Evolutionary conservation across 2,113 vertebrate genomes (phyloP).

Genomic region (Prunella fulvescens): DNA sequence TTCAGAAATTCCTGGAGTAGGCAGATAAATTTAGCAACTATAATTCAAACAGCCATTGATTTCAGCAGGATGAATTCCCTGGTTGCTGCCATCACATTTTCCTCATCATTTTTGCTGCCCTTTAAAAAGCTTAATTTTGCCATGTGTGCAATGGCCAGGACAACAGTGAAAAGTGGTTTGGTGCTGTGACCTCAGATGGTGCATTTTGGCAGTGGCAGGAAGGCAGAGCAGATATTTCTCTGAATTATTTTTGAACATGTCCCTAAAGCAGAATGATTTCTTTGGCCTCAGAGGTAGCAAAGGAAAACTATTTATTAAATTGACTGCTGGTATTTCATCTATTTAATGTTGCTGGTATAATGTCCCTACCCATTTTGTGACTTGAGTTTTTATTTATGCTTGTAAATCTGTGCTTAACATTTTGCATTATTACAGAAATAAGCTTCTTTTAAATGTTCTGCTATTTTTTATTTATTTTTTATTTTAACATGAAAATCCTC

Average conservation of each 20-base stretch:
- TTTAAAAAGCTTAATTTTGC: background rate
- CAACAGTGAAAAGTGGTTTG: background rate
- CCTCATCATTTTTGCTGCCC: background rate
- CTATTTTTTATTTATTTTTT: slow-evolving; percentile 31
- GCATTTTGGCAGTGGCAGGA: background rate
- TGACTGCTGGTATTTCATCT: background rate
- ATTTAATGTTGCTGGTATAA: background rate
- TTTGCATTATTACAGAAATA: slow-evolving; percentile 39
- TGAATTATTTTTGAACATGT: background rate
- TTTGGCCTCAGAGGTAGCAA: background rate
- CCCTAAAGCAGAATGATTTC: background rate
- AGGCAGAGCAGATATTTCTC: background rate
- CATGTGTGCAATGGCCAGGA: background rate
- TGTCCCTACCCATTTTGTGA: background rate
- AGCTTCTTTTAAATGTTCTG: slow-evolving; percentile 43
- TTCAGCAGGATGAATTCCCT: background rate
- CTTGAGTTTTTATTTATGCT: slow-evolving; percentile 18
- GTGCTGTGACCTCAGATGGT: background rate
- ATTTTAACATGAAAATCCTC: slow-evolving; percentile 13
- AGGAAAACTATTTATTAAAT: background rate
- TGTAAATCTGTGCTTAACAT: slow-evolving; percentile 47
- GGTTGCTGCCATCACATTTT: background rate
- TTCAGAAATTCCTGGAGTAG: background rate
- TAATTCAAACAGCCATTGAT: slow-evolving; percentile 3
- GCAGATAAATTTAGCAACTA: background rate